A percentile compares a stretch with the other conserved stretches of the same genome.
phyloP scores from a whole-genome alignment of 1,140 invertebrate genomes.

The Diprion similis region DNA sequence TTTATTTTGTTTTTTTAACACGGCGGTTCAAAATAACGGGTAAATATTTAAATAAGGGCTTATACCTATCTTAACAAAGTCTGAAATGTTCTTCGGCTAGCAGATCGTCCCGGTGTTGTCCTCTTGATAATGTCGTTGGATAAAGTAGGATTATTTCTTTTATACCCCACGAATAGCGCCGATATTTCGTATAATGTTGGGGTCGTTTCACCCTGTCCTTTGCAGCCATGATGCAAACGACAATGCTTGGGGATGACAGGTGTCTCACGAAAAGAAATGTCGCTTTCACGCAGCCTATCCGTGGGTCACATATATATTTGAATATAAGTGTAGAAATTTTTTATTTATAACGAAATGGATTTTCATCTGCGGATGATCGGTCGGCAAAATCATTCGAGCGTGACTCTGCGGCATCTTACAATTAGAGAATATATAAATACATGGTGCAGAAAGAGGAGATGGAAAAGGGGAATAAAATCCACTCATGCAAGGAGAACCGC shows the following conservation, averaged over 20 bases:
- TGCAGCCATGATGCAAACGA: background rate
- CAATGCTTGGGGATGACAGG: background rate
- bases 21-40: no score
- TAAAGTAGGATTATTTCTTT: background rate
- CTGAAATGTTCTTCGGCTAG: background rate
- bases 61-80: background rate
- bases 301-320: no score
- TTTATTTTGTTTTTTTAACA: no score
- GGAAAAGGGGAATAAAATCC: no score
- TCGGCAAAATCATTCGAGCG: background rate
- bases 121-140: background rate
- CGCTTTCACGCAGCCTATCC: background rate
- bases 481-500: no score
- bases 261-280: background rate
- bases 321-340: background rate
- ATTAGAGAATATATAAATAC: background rate
- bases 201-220: background rate
- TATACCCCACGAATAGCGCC: background rate
- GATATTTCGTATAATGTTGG: background rate
- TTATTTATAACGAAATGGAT: background rate
- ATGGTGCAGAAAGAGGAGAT: background rate
- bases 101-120: background rate
- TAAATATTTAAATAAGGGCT: no score
- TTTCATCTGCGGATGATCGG: background rate
- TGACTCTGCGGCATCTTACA: background rate